A percentile compares a stretch with the other conserved stretches of the same genome.
Evolutionary conservation across 2,888 invertebrate genomes (phyloP).

Genomic region (Laspeyria flexula): DNA sequence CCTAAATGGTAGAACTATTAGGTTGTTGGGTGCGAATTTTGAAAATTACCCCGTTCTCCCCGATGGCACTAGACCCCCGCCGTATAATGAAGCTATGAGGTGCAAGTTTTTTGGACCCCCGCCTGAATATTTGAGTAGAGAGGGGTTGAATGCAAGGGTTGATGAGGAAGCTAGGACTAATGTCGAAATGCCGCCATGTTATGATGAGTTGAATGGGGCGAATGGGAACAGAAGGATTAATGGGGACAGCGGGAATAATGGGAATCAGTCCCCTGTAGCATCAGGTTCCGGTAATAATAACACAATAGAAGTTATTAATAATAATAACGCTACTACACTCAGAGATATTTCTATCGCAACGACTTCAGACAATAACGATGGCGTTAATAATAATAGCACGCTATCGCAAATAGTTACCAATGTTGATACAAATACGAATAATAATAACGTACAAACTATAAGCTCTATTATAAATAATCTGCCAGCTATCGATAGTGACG

Average conservation of each 20-base stretch:
- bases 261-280: slow-evolving; percentile 2
- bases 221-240: background rate
- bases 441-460: slow-evolving; percentile 42
- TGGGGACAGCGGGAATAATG: too few relatives aligned
- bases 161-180: slow-evolving; percentile 68
- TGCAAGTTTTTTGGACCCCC: slow-evolving; percentile 79
- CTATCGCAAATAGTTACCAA: slow-evolving; percentile 16
- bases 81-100: slow-evolving; percentile 74
- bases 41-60: slow-evolving; percentile 65
- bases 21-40: slow-evolving; percentile 73
- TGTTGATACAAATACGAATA: slow-evolving; percentile 27
- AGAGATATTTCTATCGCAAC: slow-evolving; percentile 35
- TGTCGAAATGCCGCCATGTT: slow-evolving; percentile 75
- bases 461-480: slow-evolving; percentile 72
- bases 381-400: slow-evolving; percentile 15
- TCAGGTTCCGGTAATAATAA: slow-evolving; percentile 24
- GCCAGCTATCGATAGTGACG: slow-evolving; percentile 76
- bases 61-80: slow-evolving; percentile 63
- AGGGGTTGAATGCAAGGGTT: slow-evolving; percentile 54
- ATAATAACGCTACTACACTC: slow-evolving; percentile 16
- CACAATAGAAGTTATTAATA: slow-evolving; percentile 10
- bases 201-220: slow-evolving; percentile 64
- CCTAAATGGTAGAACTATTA: slow-evolving; percentile 74
- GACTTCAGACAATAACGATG: slow-evolving; percentile 1
- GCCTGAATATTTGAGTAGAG: slow-evolving; percentile 71